Evolutionary conservation across 2,113 vertebrate genomes (phyloP).

Genomic region (Leucoraja erinaceus): DNA sequence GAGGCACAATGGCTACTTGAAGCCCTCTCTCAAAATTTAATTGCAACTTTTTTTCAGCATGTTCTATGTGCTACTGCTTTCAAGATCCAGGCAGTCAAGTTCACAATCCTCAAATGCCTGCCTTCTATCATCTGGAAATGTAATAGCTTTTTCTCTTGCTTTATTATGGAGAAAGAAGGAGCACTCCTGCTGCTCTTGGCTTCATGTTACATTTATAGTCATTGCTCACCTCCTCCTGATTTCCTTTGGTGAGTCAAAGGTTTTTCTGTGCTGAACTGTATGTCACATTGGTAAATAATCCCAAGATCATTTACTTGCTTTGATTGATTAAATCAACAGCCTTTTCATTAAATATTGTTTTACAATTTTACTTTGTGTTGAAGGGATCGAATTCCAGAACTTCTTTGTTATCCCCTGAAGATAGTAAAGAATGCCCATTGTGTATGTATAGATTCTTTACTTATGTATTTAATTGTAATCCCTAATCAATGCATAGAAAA

Average conservation of each 20-base stretch:
- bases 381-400: not conserved
- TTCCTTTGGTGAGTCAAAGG: not conserved
- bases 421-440: not conserved
- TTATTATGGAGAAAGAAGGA: not conserved
- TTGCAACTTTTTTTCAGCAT: not conserved
- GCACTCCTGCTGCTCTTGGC: not conserved
- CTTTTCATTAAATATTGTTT: not conserved
- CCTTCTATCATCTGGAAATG: not conserved
- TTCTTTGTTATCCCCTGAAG: not conserved
- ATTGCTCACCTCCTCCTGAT: not conserved
- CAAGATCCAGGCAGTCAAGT: not conserved
- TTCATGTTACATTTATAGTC: not conserved
- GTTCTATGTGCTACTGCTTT: not conserved
- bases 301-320: not conserved
- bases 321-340: not conserved
- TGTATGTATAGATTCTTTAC: not conserved
- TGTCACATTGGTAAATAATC: not conserved
- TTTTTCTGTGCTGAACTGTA: not conserved
- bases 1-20: not conserved
- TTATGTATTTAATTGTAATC: not conserved
- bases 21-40: not conserved
- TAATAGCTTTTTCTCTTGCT: not conserved
- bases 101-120: not conserved
- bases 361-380: not conserved
- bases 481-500: not conserved